Base-by-base conservation (phyloP, 2,888 invertebrate species). In the Sesamia inferens region DNA sequence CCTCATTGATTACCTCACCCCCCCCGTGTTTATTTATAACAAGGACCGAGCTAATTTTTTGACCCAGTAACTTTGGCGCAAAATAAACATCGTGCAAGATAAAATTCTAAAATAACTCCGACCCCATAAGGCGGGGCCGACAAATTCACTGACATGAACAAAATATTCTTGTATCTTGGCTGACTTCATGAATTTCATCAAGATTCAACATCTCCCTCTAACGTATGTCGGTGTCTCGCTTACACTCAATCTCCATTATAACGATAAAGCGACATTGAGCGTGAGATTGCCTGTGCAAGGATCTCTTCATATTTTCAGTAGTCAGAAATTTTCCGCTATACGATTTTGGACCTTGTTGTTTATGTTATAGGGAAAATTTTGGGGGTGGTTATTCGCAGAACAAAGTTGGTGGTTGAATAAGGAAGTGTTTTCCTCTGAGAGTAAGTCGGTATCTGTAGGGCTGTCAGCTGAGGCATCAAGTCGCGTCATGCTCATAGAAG, bases 201-300 rank as follows among this genome's bases (percentile, higher is more conserved):
- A 78, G 85, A 82, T 39, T 76, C 63, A 39, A 68, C 76, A 31
- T 92, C 90, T 80, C 88, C 19, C 66, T 90, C 88, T 73, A 42
- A 7, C 88, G 5, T 42, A 69, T 85, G 74, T 61, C 55, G 47
- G 62, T 68, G 77, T 92, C 92, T 81, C 88, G 68, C 84, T 92
- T 89, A 75, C 88, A 89, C 90, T 90, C 92, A 94, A 94, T 94
- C 93, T 94, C 91, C 93, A 94, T 95, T 94, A 94, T 92, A 90
- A 91, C 94, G 92, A 94, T 94, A 94, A 94, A 94, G 92, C 92
- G 93, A 94, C 94, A 94, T 94, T 92, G 93, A 92, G 94, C 95
- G 93, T 94, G 92, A 94, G 94, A 94, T 94, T 94, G 94, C 92
- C 91, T 91, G 87, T 81, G 88, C 88, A 88, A 89, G 86, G 87